These are phyloP conservation scores for Diplazon laetatorius DNA, from an alignment of 2,888 invertebrate species.

Conservation along the genomic window DNA sequence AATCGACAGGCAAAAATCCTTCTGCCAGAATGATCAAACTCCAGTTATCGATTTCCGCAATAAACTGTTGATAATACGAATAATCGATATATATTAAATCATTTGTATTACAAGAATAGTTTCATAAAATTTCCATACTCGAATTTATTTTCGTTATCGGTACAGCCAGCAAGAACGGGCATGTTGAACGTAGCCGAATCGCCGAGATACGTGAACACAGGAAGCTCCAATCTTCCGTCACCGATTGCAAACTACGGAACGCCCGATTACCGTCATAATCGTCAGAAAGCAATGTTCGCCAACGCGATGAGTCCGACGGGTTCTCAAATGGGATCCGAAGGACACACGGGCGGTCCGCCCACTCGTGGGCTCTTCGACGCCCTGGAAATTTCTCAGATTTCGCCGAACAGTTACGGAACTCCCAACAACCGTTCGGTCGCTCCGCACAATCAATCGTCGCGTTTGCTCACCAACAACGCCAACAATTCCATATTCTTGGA, in stretches of 20 bases:
- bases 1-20: conserved; percentile 19
- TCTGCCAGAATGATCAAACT: no score
- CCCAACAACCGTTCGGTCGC: conserved; percentile 58
- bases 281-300: conserved; percentile 80
- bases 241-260: conserved; percentile 75
- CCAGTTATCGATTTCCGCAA: no score
- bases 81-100: no score
- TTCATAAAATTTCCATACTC: no score
- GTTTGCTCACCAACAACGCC: conserved; percentile 65
- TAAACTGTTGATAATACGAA: no score
- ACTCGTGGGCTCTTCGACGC: conserved; percentile 88
- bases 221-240: conserved; percentile 70
- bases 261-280: conserved; percentile 77
- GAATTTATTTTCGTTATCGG: conserved; percentile 6
- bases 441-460: conserved; percentile 62
- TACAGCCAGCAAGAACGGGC: conserved; percentile 75
- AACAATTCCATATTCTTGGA: conserved; percentile 76
- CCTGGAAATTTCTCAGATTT: conserved; percentile 83
- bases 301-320: conserved; percentile 72
- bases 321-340: conserved; percentile 75
- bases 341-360: conserved; percentile 87
- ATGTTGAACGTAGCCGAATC: conserved; percentile 69
- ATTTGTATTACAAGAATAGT: no score
- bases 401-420: conserved; percentile 78
- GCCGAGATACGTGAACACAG: conserved; percentile 68